A percentile compares a stretch with the other conserved stretches of the same genome.
phyloP scores from a whole-genome alignment of 2,888 invertebrate species.

The Reticulitermes lucifugus region DNA sequence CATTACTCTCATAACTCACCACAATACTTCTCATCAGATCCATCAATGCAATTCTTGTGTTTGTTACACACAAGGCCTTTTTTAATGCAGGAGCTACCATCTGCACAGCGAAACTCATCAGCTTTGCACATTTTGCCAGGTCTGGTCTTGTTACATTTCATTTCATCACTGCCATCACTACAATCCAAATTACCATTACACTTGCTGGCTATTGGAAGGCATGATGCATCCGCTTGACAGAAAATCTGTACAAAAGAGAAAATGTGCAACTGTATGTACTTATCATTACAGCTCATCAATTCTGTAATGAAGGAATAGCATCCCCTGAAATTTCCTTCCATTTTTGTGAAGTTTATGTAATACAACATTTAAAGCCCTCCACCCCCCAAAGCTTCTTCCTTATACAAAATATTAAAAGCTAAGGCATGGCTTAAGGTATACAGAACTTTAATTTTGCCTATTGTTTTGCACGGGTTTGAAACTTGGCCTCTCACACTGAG shows the following conservation, averaged over 20 bases:
- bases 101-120: slow-evolving; percentile 30
- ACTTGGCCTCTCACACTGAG: too few relatives aligned
- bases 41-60: slow-evolving; percentile 62
- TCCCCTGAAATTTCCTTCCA: too few relatives aligned
- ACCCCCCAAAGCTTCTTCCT: too few relatives aligned
- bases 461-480: too few relatives aligned
- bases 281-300: too few relatives aligned
- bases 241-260: slow-evolving; percentile 62
- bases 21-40: slow-evolving; percentile 62
- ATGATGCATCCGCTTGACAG: slow-evolving; percentile 67
- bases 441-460: too few relatives aligned
- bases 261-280: too few relatives aligned
- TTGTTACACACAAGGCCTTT: slow-evolving; percentile 37
- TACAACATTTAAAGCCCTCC: too few relatives aligned
- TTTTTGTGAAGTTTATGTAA: too few relatives aligned
- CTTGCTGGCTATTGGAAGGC: slow-evolving; percentile 61
- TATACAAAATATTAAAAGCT: too few relatives aligned
- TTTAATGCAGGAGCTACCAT: slow-evolving; percentile 26
- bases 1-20: slow-evolving; percentile 32
- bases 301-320: too few relatives aligned
- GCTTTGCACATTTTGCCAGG: slow-evolving; percentile 18
- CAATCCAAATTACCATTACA: slow-evolving; percentile 64
- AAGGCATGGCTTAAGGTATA: too few relatives aligned
- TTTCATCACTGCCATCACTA: slow-evolving; percentile 63
- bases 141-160: slow-evolving; percentile 56